phyloP scores from a whole-genome alignment of 1,140 invertebrate species.

The Cydia fagiglandana region DNA sequence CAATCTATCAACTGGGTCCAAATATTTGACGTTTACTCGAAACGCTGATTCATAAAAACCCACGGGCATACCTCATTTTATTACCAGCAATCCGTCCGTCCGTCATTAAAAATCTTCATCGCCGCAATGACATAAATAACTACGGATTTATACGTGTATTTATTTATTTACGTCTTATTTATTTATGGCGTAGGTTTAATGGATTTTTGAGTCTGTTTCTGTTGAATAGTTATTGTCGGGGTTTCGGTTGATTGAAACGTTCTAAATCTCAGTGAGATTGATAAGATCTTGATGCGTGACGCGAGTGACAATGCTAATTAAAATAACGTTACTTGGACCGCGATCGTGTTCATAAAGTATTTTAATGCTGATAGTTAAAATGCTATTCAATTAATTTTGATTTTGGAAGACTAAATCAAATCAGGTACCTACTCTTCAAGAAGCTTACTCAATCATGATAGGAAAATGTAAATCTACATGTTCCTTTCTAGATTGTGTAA shows the following conservation, averaged over 20 bases:
- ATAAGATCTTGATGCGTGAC: constrained; percentile 21
- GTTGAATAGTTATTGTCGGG: constrained; percentile 19
- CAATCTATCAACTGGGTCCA: constrained; percentile 11
- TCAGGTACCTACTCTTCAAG: neutral
- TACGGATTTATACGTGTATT: constrained; percentile 28
- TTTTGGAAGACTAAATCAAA: neutral
- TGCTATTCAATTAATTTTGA: neutral
- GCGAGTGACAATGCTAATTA: constrained; percentile 28
- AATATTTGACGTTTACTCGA: constrained; percentile 28
- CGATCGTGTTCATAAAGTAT: neutral
- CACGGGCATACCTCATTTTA: constrained; percentile 21
- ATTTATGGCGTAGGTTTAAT: constrained; percentile 26
- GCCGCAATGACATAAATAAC: constrained; percentile 32
- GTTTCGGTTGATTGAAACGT: constrained; percentile 22
- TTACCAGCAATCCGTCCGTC: constrained; percentile 26
- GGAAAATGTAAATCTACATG: too few relatives aligned
- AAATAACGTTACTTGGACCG: constrained; percentile 9
- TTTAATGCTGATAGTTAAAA: neutral
- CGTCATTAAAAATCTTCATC: constrained; percentile 32
- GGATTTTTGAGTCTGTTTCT: constrained; percentile 29
- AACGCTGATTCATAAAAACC: constrained; percentile 25
- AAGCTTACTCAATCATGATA: too few relatives aligned
- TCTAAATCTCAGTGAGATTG: constrained; percentile 9
- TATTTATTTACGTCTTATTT: constrained; percentile 32
- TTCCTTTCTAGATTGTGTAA: neutral